A percentile compares a stretch with the other conserved stretches of the same genome.
These are phyloP conservation scores for Acromyrmex heyeri DNA, from an alignment of 1,140 invertebrate species.

Conservation along the genomic window DNA sequence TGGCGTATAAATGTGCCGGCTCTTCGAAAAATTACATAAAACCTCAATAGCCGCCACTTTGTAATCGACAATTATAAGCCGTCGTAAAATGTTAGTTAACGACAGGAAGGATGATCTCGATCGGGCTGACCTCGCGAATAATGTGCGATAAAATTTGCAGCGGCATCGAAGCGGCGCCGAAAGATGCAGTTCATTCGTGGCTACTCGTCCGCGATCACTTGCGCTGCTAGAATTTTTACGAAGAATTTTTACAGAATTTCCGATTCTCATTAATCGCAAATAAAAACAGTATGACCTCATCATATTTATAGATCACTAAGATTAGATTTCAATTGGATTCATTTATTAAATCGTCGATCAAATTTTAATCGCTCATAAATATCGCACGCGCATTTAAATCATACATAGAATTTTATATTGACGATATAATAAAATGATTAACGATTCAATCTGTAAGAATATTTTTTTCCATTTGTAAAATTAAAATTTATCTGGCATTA, in stretches of 20 bases:
- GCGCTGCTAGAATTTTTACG: slow-evolving; percentile 40
- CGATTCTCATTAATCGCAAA: slow-evolving; percentile 15
- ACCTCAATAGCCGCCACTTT: slow-evolving; percentile 53
- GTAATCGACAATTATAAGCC: slow-evolving; percentile 28
- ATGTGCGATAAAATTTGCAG: slow-evolving; percentile 56
- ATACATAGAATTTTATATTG: not conserved
- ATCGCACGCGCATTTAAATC: not conserved
- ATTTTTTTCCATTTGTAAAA: not conserved
- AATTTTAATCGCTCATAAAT: slow-evolving; percentile 37
- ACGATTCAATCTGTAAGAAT: not conserved
- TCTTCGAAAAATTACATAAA: slow-evolving; percentile 58
- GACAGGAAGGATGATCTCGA: slow-evolving; percentile 39
- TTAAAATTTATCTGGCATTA: not conserved
- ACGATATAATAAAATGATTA: not conserved
- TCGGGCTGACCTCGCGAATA: slow-evolving; percentile 59
- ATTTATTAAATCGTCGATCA: not conserved
- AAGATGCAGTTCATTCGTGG: slow-evolving; percentile 36
- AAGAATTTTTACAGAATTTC: slow-evolving; percentile 1
- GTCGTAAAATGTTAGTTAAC: slow-evolving; percentile 61
- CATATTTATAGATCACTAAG: not conserved
- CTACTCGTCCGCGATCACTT: slow-evolving; percentile 35
- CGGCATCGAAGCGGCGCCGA: slow-evolving; percentile 24
- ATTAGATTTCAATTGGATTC: slow-evolving; percentile 21
- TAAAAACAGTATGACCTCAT: slow-evolving; percentile 21
- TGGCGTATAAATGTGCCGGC: slow-evolving; percentile 52